Percentiles rank a stretch among this genome's conserved stretches.
Evolutionary conservation across 1,140 invertebrate genomes (phyloP).

Genomic region (Magallana ariakensis): DNA sequence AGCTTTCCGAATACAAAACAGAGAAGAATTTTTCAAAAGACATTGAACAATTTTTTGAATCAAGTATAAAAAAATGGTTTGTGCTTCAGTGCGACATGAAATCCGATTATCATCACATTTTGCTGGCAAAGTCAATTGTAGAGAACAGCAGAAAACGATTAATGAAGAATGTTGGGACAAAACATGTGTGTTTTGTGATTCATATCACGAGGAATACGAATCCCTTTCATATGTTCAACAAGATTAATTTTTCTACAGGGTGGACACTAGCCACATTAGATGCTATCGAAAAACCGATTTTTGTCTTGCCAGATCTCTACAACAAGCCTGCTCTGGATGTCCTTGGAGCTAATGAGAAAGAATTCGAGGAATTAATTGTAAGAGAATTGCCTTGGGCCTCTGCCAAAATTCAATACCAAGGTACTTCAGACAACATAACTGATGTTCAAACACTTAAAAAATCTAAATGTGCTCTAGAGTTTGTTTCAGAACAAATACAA

Average conservation of each 20-base stretch:
- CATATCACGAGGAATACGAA: slow-evolving; percentile 48
- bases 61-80: slow-evolving; percentile 41
- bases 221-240: slow-evolving; percentile 41
- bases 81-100: slow-evolving; percentile 54
- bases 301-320: slow-evolving; percentile 38
- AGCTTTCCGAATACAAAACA: slow-evolving; percentile 60
- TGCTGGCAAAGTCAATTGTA: slow-evolving; percentile 61
- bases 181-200: slow-evolving; percentile 58
- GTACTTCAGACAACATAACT: slow-evolving; percentile 47
- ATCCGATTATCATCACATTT: slow-evolving; percentile 55
- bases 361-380: slow-evolving; percentile 43
- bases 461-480: slow-evolving; percentile 47
- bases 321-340: slow-evolving; percentile 43
- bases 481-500: slow-evolving; percentile 49
- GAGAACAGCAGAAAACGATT: slow-evolving; percentile 51
- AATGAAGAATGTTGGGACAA: slow-evolving; percentile 36
- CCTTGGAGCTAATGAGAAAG: slow-evolving; percentile 44
- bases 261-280: slow-evolving; percentile 64
- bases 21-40: slow-evolving; percentile 60
- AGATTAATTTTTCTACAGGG: slow-evolving; percentile 60
- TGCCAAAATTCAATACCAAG: slow-evolving; percentile 55
- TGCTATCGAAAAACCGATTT: slow-evolving; percentile 52
- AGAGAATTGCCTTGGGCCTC: slow-evolving; percentile 65
- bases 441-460: slow-evolving; percentile 47
- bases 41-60: slow-evolving; percentile 57